A percentile compares a stretch with the other conserved stretches of the same genome.
Evolutionary conservation across 2,797 vertebrate genomes (phyloP).

Genomic region (Lacerta bilineata): DNA sequence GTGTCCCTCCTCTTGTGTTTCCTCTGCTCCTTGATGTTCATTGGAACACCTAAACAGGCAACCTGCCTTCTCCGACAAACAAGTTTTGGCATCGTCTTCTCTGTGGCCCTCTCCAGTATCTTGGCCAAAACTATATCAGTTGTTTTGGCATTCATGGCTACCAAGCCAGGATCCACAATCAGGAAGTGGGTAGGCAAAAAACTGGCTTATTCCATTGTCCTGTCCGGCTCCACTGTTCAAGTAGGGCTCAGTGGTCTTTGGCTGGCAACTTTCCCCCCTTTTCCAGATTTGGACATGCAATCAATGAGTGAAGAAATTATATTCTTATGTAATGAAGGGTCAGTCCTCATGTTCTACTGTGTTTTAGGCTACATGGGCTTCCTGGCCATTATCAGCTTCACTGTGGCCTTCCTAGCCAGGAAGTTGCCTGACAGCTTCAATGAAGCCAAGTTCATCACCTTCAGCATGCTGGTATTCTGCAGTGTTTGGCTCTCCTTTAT

Average conservation of each 20-base stretch:
- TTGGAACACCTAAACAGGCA: too few relatives aligned
- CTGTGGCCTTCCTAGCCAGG: neutral
- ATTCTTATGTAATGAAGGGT: neutral
- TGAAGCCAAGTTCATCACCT: conserved; percentile 5
- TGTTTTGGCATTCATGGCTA: too few relatives aligned
- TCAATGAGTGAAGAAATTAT: conserved; percentile 1
- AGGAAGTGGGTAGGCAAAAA: neutral
- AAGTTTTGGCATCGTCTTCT: too few relatives aligned
- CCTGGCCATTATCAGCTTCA: too few relatives aligned
- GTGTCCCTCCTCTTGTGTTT: too few relatives aligned
- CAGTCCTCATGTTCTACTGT: neutral
- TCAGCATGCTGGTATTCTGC: neutral
- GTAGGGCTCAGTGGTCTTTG: neutral
- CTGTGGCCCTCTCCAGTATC: too few relatives aligned
- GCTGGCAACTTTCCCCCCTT: neutral
- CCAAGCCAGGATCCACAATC: neutral
- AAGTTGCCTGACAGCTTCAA: neutral
- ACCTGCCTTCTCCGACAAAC: too few relatives aligned
- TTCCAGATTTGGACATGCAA: neutral
- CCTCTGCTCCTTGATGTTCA: too few relatives aligned
- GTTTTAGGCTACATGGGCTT: too few relatives aligned
- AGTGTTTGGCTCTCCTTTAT: too few relatives aligned
- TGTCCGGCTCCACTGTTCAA: neutral
- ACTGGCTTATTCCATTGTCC: neutral
- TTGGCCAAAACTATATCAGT: too few relatives aligned